Evolutionary conservation across 2,888 invertebrate species (phyloP).

Genomic region (Ophion ventricosus): DNA sequence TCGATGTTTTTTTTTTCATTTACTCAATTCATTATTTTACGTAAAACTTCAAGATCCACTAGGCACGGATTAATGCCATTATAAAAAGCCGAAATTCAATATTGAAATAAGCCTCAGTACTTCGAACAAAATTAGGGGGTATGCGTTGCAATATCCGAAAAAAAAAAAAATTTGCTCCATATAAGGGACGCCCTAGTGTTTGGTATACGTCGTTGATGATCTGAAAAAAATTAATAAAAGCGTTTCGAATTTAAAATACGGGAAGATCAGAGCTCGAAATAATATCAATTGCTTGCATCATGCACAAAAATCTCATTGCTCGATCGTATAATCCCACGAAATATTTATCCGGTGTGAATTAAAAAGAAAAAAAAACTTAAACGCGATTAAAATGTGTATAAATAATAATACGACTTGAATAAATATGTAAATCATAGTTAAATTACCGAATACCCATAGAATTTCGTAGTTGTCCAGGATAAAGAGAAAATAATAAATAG

Average conservation of each 20-base stretch:
- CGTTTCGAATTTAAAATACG: neutral
- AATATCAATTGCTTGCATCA: constrained; percentile 12
- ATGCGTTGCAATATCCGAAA: no score
- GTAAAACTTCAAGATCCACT: no score
- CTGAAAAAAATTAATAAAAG: neutral
- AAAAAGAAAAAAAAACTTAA: neutral
- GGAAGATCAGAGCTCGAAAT: neutral
- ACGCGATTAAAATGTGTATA: neutral
- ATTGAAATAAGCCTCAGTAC: no score
- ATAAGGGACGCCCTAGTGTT: no score
- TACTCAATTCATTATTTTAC: no score
- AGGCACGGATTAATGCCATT: no score
- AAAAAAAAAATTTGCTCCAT: no score
- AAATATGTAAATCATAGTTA: constrained; percentile 20
- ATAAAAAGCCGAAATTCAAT: no score
- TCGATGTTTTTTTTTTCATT: no score
- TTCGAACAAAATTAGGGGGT: no score
- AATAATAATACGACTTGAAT: constrained; percentile 3
- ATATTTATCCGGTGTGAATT: constrained; percentile 11
- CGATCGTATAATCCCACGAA: neutral
- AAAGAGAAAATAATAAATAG: neutral
- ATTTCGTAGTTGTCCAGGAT: constrained; percentile 32
- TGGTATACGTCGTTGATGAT: constrained; percentile 17
- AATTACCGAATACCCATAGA: constrained; percentile 16
- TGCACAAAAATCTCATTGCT: neutral